These are phyloP conservation scores for Sebastes dallii DNA, from an alignment of 2,797 vertebrate genomes.

Conservation along the genomic window DNA sequence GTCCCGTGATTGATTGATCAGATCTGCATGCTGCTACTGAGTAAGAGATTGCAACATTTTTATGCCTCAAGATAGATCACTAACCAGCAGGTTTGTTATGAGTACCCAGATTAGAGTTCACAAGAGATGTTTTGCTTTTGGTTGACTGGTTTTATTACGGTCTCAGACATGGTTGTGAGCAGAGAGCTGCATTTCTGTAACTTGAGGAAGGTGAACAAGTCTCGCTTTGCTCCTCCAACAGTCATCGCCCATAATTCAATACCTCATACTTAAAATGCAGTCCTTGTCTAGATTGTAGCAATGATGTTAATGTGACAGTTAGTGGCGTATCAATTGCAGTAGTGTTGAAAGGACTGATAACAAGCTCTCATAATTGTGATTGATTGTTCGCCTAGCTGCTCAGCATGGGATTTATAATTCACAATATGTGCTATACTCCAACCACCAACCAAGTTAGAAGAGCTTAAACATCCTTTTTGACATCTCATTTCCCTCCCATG, in stretches of 20 bases:
- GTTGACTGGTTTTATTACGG: slow-evolving; percentile 11
- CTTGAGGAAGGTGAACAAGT: slow-evolving; percentile 28
- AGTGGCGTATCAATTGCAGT: background rate
- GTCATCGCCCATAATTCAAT: background rate
- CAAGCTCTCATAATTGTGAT: background rate
- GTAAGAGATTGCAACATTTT: background rate
- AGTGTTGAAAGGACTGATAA: background rate
- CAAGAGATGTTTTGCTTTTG: background rate
- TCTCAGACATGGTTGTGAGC: background rate
- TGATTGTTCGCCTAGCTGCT: background rate
- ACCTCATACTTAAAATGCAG: background rate
- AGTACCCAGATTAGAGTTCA: background rate
- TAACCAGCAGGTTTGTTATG: slow-evolving; percentile 8
- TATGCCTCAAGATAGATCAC: background rate
- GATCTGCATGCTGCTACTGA: background rate
- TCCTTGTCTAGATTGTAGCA: background rate
- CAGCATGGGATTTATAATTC: background rate
- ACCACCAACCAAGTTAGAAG: background rate
- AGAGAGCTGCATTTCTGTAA: slow-evolving; percentile 9
- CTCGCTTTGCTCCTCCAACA: background rate
- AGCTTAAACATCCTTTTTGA: background rate
- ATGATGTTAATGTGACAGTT: background rate
- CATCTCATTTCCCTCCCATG: background rate
- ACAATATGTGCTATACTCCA: background rate
- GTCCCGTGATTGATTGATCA: slow-evolving; percentile 26